A percentile compares a stretch with the other conserved stretches of the same genome.
These are phyloP conservation scores for Dendrolimus kikuchii DNA, from an alignment of 1,140 invertebrate species.

Conservation along the genomic window DNA sequence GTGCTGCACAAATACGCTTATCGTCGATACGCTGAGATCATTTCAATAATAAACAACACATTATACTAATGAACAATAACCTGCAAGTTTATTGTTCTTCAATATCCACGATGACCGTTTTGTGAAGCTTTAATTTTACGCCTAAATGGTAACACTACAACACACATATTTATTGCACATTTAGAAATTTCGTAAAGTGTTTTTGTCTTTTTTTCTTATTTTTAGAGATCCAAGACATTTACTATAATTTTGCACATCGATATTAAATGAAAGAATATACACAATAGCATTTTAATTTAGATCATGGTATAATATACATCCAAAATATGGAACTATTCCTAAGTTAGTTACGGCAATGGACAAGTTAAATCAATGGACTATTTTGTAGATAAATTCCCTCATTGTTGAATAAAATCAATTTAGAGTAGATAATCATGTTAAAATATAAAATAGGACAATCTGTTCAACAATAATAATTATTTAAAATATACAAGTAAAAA, in stretches of 20 bases:
- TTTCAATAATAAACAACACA: slow-evolving; percentile 43
- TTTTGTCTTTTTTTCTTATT: slow-evolving; percentile 66
- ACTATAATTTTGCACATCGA: slow-evolving; percentile 72
- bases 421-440: slow-evolving; percentile 51
- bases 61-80: slow-evolving; percentile 39
- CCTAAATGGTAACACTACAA: slow-evolving; percentile 71
- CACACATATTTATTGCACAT: slow-evolving; percentile 74
- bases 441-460: slow-evolving; percentile 63
- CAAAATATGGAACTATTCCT: slow-evolving; percentile 68
- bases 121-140: slow-evolving; percentile 59
- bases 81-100: slow-evolving; percentile 24
- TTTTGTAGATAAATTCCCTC: slow-evolving; percentile 39
- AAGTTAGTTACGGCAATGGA: slow-evolving; percentile 68
- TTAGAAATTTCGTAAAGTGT: slow-evolving; percentile 71
- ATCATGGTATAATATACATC: slow-evolving; percentile 66
- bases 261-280: slow-evolving; percentile 67
- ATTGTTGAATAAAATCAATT: slow-evolving; percentile 49
- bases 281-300: slow-evolving; percentile 68
- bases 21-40: slow-evolving; percentile 54
- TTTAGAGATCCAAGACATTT: slow-evolving; percentile 72
- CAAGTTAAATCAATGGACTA: slow-evolving; percentile 60
- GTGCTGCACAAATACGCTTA: slow-evolving; percentile 51
- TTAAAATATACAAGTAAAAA: slow-evolving; percentile 68
- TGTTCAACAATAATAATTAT: slow-evolving; percentile 68
- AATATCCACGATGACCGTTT: slow-evolving; percentile 43